phyloP scores from a whole-genome alignment of 2,113 vertebrate species.

The Deroptyus accipitrinus region DNA sequence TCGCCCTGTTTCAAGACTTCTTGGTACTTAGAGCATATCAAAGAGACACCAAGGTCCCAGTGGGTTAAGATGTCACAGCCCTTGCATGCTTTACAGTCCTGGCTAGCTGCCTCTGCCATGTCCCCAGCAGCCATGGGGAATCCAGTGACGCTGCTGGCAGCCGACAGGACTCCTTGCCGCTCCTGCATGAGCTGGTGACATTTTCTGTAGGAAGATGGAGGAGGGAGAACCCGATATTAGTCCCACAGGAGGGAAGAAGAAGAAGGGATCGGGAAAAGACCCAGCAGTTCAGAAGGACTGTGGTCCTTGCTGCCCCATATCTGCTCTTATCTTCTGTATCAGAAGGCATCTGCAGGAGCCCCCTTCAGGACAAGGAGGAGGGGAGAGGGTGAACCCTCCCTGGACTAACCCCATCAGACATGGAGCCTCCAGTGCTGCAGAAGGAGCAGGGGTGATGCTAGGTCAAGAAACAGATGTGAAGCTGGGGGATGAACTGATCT shows the following conservation, averaged over 20 bases:
- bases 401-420: not conserved
- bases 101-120: not conserved
- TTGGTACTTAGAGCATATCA: not conserved
- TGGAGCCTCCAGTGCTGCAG: not conserved
- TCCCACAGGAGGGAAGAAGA: not conserved
- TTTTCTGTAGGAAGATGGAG: not conserved
- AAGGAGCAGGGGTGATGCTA: not conserved
- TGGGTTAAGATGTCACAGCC: not conserved
- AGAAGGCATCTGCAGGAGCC: not conserved
- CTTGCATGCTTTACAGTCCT: not conserved
- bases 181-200: not conserved
- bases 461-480: conserved; percentile 29
- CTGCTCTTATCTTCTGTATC: not conserved
- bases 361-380: not conserved
- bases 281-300: not conserved
- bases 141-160: not conserved
- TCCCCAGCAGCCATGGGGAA: not conserved
- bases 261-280: not conserved
- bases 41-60: not conserved
- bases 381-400: not conserved
- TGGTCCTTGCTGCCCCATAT: not conserved
- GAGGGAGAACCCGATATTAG: not conserved
- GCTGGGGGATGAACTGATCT: not conserved
- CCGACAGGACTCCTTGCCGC: not conserved
- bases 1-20: not conserved